A percentile compares a stretch with the other conserved stretches of the same genome.
These are phyloP conservation scores for Pithys albifrons DNA, from an alignment of 2,113 vertebrate genomes.

Conservation along the genomic window DNA sequence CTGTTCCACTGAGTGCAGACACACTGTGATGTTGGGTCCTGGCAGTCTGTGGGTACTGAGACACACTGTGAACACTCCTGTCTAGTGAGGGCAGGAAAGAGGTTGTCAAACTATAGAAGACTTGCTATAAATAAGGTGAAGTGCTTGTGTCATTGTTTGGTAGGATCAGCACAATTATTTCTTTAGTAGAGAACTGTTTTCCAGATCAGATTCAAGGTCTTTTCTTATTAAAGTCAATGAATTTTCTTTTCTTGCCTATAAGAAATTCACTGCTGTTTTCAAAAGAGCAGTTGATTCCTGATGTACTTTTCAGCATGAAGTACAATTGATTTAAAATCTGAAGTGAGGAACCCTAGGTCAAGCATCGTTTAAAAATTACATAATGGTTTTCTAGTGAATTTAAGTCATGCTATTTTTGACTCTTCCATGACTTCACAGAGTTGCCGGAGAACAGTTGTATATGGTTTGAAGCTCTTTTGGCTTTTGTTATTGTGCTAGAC, in stretches of 20 bases:
- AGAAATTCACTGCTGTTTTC: neutral
- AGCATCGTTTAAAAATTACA: neutral
- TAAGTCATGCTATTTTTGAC: neutral
- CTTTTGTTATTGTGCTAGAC: neutral
- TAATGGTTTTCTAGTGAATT: neutral
- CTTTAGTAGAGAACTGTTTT: neutral
- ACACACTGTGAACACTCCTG: neutral
- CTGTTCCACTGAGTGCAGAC: neutral
- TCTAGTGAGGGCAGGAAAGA: neutral
- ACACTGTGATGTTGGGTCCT: neutral
- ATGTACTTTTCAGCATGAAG: neutral
- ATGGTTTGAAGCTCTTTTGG: neutral
- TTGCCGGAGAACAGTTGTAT: neutral
- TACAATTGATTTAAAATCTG: neutral
- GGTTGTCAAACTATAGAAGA: neutral
- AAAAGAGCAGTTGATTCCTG: neutral
- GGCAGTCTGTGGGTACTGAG: neutral
- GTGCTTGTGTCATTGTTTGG: neutral
- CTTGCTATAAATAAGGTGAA: neutral
- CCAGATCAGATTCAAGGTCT: neutral
- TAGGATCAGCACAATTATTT: neutral
- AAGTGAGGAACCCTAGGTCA: neutral
- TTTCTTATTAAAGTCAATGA: neutral
- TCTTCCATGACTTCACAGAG: neutral
- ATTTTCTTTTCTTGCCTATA: neutral